Evolutionary conservation across 2,797 vertebrate genomes (phyloP).

Genomic region (Aulostomus chinensis): DNA sequence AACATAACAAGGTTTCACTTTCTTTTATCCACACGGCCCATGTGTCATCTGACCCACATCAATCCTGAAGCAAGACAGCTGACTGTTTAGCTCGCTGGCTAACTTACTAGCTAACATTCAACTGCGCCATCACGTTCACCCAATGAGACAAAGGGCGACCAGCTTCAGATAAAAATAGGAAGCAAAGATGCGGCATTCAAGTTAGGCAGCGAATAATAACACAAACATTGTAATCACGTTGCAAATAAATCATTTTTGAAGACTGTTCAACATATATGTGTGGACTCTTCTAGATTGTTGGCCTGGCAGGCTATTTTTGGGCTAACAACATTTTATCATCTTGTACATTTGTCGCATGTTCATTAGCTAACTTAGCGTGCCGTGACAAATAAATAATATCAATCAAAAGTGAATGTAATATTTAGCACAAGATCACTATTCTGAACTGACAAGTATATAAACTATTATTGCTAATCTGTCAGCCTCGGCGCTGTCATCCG

Average conservation of each 20-base stretch:
- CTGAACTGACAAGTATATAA: not conserved
- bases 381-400: no score
- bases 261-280: no score
- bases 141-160: constrained; percentile 71
- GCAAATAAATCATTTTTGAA: no score
- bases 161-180: no score
- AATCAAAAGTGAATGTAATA: not conserved
- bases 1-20: constrained; percentile 14
- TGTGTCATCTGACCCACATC: constrained; percentile 18
- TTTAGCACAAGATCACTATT: fast-evolving
- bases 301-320: no score
- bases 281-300: no score
- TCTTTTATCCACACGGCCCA: constrained; percentile 2
- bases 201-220: no score
- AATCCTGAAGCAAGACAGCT: constrained; percentile 23
- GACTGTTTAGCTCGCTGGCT: constrained; percentile 39
- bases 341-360: no score
- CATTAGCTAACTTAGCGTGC: no score
- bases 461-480: not conserved
- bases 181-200: no score
- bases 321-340: no score
- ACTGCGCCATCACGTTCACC: constrained; percentile 72
- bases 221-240: no score
- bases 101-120: constrained; percentile 55
- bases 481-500: constrained; percentile 39